Evolutionary conservation across 1,140 invertebrate genomes (phyloP).

Genomic region (Anoplophora glabripennis): DNA sequence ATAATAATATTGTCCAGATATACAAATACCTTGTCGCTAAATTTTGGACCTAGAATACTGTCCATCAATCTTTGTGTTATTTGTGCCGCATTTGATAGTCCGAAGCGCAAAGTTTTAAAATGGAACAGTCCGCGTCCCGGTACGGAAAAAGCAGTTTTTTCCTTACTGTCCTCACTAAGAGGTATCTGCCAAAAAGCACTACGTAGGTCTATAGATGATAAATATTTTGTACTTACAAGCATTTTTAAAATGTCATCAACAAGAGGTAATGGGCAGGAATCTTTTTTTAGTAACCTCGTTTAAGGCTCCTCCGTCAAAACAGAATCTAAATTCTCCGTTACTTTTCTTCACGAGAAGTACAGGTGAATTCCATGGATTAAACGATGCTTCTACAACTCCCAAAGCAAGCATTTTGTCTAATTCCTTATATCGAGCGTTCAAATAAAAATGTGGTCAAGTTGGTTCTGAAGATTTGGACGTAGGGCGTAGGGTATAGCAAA

Average conservation of each 20-base stretch:
- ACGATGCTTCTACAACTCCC: constrained; percentile 18
- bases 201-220: constrained; percentile 42
- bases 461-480: too few relatives aligned
- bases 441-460: too few relatives aligned
- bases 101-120: constrained; percentile 45
- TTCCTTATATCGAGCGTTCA: too few relatives aligned
- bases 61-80: too few relatives aligned
- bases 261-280: constrained; percentile 37
- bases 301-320: constrained; percentile 43
- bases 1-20: too few relatives aligned
- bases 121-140: constrained; percentile 42
- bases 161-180: constrained; percentile 21
- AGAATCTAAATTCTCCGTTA: constrained; percentile 33
- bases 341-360: constrained; percentile 26
- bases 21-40: too few relatives aligned
- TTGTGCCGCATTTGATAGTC: constrained; percentile 19
- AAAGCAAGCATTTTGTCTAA: constrained; percentile 21
- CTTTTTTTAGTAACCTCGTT: constrained; percentile 44
- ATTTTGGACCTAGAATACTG: too few relatives aligned
- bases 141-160: constrained; percentile 48
- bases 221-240: constrained; percentile 35
- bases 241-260: constrained; percentile 38
- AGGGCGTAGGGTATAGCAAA: too few relatives aligned
- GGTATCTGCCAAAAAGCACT: constrained; percentile 46
- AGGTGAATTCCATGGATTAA: constrained; percentile 17